A percentile compares a stretch with the other conserved stretches of the same genome.
Conservation (phyloP, 2,888 invertebrate species). For the Scrobipalpa atriplicella region DNA sequence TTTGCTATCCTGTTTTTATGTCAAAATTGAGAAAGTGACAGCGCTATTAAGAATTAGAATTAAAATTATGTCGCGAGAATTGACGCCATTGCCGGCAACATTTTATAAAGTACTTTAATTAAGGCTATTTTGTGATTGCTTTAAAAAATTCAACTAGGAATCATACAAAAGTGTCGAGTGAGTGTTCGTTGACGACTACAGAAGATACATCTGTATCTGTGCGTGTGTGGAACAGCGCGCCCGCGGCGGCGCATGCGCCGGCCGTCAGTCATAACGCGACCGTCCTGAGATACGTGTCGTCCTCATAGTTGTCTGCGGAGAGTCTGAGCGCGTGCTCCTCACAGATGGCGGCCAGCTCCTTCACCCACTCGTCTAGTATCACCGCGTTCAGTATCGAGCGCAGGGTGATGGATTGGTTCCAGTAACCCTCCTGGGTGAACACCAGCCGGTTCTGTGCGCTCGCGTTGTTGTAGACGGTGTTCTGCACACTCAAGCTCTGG, state of each 20-base stretch:
- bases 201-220: too few relatives aligned
- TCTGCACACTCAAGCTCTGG: conserved; percentile 49
- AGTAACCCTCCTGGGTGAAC: conserved; percentile 73
- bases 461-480: conserved; percentile 39
- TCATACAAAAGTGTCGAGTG: conserved; percentile 37
- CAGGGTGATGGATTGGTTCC: conserved; percentile 72
- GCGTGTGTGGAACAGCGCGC: not conserved
- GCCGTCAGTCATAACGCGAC: conserved; percentile 76
- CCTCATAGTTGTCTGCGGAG: conserved; percentile 61
- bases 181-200: conserved; percentile 34
- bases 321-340: conserved; percentile 93
- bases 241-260: conserved; percentile 33
- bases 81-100: too few relatives aligned
- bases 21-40: too few relatives aligned
- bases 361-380: conserved; percentile 96
- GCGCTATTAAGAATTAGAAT: too few relatives aligned
- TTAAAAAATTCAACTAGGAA: too few relatives aligned
- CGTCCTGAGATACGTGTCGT: conserved; percentile 63
- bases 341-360: conserved; percentile 96
- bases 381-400: conserved; percentile 86
- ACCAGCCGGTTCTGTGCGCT: conserved; percentile 57
- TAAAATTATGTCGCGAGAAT: too few relatives aligned
- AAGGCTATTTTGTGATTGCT: not conserved
- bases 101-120: too few relatives aligned
- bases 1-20: too few relatives aligned